Percentiles rank a stretch among this genome's conserved stretches.
Conservation (phyloP, 2,888 invertebrate genomes). For the Leucophenga maculata region DNA sequence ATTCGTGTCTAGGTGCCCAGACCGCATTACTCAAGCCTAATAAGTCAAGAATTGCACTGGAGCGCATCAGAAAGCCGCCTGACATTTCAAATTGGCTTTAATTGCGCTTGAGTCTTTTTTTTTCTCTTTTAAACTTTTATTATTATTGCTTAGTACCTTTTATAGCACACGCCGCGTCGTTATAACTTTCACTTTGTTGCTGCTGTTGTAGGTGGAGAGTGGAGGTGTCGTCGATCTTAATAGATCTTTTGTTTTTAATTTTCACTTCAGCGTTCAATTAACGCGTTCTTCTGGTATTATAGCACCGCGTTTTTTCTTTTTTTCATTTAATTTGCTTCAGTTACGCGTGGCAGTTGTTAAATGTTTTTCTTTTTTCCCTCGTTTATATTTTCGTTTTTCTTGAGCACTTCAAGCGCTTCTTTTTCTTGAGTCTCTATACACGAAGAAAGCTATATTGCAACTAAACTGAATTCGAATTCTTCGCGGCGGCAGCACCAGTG, state of each 20-base stretch:
- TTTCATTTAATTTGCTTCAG: background rate
- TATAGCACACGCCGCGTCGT: conserved; percentile 21
- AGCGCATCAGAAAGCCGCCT: conserved; percentile 7
- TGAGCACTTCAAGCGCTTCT: conserved; percentile 31
- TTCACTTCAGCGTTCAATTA: conserved; percentile 5
- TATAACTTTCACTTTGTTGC: conserved; percentile 40
- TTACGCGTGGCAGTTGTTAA: conserved; percentile 6
- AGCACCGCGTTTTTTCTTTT: background rate
- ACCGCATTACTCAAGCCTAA: no score
- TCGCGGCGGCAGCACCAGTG: background rate
- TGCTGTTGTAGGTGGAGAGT: background rate
- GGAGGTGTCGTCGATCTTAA: background rate
- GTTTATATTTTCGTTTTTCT: conserved; percentile 4
- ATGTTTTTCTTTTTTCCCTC: conserved; percentile 41
- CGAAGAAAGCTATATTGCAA: conserved; percentile 60
- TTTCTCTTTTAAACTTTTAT: background rate
- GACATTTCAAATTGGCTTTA: no score
- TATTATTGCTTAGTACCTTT: background rate
- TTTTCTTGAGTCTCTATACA: conserved; percentile 7
- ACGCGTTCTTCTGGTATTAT: background rate
- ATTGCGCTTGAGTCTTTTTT: background rate
- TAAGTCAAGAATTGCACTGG: conserved; percentile 44
- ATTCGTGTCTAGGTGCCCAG: no score
- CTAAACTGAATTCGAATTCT: conserved; percentile 41
- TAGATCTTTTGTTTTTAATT: conserved; percentile 20